Evolutionary conservation across 2,797 vertebrate genomes (phyloP), one percentile per base, ranked within the genome.

Genomic region (Gila robusta): DNA sequence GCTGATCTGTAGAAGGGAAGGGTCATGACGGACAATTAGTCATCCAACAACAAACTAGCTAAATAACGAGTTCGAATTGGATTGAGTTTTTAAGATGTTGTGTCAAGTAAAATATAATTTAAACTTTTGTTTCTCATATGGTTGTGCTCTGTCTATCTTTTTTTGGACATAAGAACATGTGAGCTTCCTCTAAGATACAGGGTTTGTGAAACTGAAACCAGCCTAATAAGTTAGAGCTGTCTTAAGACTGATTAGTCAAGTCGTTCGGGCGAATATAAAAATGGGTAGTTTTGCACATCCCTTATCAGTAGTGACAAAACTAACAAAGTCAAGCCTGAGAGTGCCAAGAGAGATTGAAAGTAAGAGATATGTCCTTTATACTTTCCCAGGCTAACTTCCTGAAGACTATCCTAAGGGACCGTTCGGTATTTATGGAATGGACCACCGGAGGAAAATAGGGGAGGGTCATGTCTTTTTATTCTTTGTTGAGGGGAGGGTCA

Each of bases 371-470:
- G 37, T 77, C 32, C 14, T 69, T 80, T 67, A 73, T 47, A 83
- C 39, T 41, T 85, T 85, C 66, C n/a, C 32, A 79, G 23, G 35
- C 74, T 83, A n/a, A 67, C 54, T 67, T 86, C 74, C 76, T 81
- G 32, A 49, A 69, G 62, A 41, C 26, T 79, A 81, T 78, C 81
- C 47, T 81, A 69, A 32, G 2, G 32, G 32, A 32, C 32, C 32
- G 32, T 32, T 32, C 32, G 32, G 32, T 32, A 32, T 32, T 32
- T 32, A 32, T 32, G 32, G 32, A 32, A 32, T 32, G 32, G 32
- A 32, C 32, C 32, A 32, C 32, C 32, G 32, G 32, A 32, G 32
- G 32, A 32, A 32, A 32, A 32, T 32, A 32, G 32, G 32, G 32
- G 32, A 32, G 32, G 32, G 32, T 32, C 32, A 32, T 32, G 32